Percentiles rank a stretch among this genome's conserved stretches.
These are phyloP conservation scores for Romanogobio albipinnatus DNA, from an alignment of 2,113 vertebrate species.

Conservation along the genomic window DNA sequence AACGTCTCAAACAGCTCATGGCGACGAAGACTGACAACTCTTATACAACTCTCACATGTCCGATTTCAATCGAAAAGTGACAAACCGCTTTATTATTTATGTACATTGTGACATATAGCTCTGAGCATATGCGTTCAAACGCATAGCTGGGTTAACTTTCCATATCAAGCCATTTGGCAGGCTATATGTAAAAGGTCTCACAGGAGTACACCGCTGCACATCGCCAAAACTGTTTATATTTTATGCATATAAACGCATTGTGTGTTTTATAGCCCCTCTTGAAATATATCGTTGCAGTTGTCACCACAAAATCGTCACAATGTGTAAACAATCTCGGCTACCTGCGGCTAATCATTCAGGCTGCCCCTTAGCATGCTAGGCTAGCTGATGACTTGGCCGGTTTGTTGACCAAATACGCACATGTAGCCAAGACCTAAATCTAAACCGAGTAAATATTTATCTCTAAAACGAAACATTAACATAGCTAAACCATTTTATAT, in stretches of 20 bases:
- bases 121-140: not conserved
- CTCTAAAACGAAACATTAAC: not conserved
- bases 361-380: conserved; percentile 30
- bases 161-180: not conserved
- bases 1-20: not conserved
- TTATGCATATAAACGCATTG: not conserved
- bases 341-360: conserved; percentile 3
- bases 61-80: not conserved
- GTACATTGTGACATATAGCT: not conserved
- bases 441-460: not conserved
- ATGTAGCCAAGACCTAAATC: not conserved
- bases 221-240: not conserved
- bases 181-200: not conserved
- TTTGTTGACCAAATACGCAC: conserved; percentile 19
- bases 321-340: not conserved
- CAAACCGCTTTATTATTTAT: not conserved
- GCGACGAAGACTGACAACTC: not conserved
- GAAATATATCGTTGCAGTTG: not conserved
- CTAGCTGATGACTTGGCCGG: conserved; percentile 39
- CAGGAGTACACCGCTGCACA: not conserved
- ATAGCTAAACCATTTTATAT: not conserved
- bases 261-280: not conserved
- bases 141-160: conserved; percentile 4
- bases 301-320: not conserved
- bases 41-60: not conserved